A percentile compares a stretch with the other conserved stretches of the same genome.
These are phyloP conservation scores for Metridium senile DNA, from an alignment of 92 coral and sea anemone genomes.

Conservation along the genomic window DNA sequence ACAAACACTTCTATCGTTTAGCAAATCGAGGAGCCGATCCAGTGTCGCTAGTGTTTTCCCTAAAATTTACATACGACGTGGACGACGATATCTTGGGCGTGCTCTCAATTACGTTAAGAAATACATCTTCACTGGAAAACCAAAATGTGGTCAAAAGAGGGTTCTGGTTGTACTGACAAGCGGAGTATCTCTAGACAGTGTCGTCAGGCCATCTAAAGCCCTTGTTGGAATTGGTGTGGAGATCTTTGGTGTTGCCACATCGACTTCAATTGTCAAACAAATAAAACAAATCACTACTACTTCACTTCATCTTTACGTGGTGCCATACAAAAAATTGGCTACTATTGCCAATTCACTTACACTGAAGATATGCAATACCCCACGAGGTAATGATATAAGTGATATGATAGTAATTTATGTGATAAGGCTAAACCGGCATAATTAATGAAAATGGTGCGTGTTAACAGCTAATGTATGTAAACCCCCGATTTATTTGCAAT, in stretches of 20 bases:
- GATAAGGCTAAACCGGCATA: no score
- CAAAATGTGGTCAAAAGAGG: slow-evolving; percentile 57
- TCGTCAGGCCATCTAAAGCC: slow-evolving; percentile 47
- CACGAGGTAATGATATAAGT: slow-evolving; percentile 36
- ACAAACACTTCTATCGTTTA: slow-evolving; percentile 44
- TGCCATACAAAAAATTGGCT: slow-evolving; percentile 36
- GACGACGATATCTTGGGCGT: slow-evolving; percentile 51
- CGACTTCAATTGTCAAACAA: slow-evolving; percentile 35
- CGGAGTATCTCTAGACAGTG: slow-evolving; percentile 66
- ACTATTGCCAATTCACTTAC: slow-evolving; percentile 55
- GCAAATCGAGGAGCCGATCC: slow-evolving; percentile 2
- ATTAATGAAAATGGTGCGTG: no score
- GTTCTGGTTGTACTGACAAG: slow-evolving; percentile 61
- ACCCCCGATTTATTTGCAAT: no score
- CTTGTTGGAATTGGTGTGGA: slow-evolving; percentile 54
- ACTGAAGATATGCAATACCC: slow-evolving; percentile 60
- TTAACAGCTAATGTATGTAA: no score
- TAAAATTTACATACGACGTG: slow-evolving; percentile 19
- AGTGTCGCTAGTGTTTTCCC: slow-evolving; percentile 7
- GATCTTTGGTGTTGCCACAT: slow-evolving; percentile 55
- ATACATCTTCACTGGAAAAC: slow-evolving; percentile 44
- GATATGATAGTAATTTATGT: neutral
- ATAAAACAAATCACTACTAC: slow-evolving; percentile 44
- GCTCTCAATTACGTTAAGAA: slow-evolving; percentile 45
- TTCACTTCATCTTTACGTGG: slow-evolving; percentile 20